Conservation (phyloP, 35 echinoderm and acorn worm genomes). For the Lytechinus variegatus region DNA sequence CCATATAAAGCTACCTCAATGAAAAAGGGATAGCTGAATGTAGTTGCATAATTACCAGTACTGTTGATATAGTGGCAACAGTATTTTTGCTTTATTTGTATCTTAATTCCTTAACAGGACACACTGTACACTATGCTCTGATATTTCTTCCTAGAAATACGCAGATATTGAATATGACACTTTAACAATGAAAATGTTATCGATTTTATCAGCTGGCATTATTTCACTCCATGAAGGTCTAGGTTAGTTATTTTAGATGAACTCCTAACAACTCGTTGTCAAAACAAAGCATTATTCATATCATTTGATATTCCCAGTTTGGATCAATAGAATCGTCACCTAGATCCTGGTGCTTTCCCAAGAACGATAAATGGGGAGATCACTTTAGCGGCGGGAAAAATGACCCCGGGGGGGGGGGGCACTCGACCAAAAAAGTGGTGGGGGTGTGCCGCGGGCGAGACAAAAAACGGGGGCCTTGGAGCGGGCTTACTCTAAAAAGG, state of each 20-base stretch:
- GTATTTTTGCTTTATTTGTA: no score
- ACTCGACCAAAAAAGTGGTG: no score
- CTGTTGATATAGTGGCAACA: no score
- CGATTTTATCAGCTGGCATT: background rate
- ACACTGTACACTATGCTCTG: background rate
- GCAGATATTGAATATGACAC: background rate
- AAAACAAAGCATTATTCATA: background rate
- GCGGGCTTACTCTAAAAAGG: no score
- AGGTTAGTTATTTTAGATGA: background rate
- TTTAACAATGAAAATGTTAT: background rate
- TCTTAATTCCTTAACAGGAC: background rate
- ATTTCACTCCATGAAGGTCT: background rate
- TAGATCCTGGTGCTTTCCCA: background rate
- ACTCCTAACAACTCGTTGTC: background rate
- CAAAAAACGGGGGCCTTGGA: no score
- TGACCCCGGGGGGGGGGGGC: no score
- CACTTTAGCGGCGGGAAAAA: background rate
- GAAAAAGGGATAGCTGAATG: no score
- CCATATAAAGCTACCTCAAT: no score
- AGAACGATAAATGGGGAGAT: background rate
- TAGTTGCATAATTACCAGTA: no score
- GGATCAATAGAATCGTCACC: background rate
- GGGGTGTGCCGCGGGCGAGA: no score
- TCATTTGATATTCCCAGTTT: background rate
- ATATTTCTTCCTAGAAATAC: background rate